Evolutionary conservation across 2,113 vertebrate species (phyloP).

Genomic region (Numenius arquata): DNA sequence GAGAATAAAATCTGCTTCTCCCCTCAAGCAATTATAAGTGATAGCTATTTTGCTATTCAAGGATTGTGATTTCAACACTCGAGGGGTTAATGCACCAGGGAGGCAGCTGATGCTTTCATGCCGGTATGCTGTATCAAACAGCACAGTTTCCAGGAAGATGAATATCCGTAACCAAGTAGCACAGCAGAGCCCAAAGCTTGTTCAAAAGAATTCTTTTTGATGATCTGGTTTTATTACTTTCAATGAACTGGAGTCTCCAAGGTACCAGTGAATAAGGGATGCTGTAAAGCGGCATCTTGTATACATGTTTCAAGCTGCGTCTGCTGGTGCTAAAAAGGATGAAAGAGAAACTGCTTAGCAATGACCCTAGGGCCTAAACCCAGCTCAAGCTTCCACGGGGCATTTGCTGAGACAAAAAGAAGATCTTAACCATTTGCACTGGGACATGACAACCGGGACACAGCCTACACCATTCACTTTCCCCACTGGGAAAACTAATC

Average conservation of each 20-base stretch:
- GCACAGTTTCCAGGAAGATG: conserved; percentile 66
- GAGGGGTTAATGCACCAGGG: conserved; percentile 57
- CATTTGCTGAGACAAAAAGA: conserved; percentile 63
- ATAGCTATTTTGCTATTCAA: conserved; percentile 49
- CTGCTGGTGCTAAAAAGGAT: conserved; percentile 58
- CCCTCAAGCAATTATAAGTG: conserved; percentile 40
- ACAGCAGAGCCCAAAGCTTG: conserved; percentile 68
- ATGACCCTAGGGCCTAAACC: conserved; percentile 59
- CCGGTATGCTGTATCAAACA: conserved; percentile 46
- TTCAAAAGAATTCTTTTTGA: conserved; percentile 70
- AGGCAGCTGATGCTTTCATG: conserved; percentile 62
- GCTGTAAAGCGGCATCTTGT: conserved; percentile 66
- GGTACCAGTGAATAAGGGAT: conserved; percentile 68
- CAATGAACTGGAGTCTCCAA: conserved; percentile 70
- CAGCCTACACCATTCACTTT: conserved; percentile 36
- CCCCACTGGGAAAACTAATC: conserved; percentile 33
- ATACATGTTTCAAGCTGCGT: conserved; percentile 65
- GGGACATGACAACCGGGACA: conserved; percentile 49
- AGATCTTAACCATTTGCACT: conserved; percentile 62
- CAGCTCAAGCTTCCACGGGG: conserved; percentile 46
- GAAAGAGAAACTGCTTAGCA: conserved; percentile 68
- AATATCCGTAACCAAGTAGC: conserved; percentile 68
- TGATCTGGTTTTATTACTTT: conserved; percentile 73
- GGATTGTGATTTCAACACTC: conserved; percentile 36
- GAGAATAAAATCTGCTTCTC: conserved; percentile 8